Percentiles rank a stretch among this genome's conserved stretches.
Evolutionary conservation across 92 coral and sea anemone species (phyloP).

Genomic region (Diadumene lineata): DNA sequence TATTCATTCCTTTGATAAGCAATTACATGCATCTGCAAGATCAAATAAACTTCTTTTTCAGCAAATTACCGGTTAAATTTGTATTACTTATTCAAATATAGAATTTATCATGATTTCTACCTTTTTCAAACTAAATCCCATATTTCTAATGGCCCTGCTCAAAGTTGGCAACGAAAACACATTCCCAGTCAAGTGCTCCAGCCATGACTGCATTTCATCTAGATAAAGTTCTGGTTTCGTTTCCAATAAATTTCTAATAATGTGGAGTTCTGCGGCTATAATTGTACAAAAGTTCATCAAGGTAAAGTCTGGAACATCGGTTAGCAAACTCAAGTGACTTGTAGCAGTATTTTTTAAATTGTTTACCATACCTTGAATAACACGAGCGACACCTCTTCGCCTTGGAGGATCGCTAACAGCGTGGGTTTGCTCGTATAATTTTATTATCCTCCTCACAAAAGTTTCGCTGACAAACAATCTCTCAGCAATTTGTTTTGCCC

Average conservation of each 20-base stretch:
- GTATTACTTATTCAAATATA: no score
- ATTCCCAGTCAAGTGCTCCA: no score
- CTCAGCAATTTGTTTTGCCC: no score
- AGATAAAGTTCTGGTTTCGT: background rate
- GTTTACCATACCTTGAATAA: no score
- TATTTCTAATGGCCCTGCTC: background rate
- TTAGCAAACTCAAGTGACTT: no score
- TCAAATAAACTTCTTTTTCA: background rate
- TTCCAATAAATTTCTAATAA: background rate
- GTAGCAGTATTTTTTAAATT: no score
- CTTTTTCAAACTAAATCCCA: slow-evolving; percentile 16
- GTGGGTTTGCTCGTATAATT: background rate
- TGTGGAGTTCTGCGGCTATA: no score
- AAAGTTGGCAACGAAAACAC: slow-evolving; percentile 1
- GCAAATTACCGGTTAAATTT: background rate
- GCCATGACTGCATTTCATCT: background rate
- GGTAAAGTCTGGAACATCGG: background rate
- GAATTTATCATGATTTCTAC: background rate
- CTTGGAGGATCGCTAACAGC: no score
- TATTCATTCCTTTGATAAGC: slow-evolving; percentile 13
- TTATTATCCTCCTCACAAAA: no score
- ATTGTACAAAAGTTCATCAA: background rate
- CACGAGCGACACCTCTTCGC: no score
- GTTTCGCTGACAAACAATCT: no score
- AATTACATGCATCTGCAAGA: slow-evolving; percentile 10